phyloP scores from a whole-genome alignment of 2,888 invertebrate species.

The Drosophila diplacantha region DNA sequence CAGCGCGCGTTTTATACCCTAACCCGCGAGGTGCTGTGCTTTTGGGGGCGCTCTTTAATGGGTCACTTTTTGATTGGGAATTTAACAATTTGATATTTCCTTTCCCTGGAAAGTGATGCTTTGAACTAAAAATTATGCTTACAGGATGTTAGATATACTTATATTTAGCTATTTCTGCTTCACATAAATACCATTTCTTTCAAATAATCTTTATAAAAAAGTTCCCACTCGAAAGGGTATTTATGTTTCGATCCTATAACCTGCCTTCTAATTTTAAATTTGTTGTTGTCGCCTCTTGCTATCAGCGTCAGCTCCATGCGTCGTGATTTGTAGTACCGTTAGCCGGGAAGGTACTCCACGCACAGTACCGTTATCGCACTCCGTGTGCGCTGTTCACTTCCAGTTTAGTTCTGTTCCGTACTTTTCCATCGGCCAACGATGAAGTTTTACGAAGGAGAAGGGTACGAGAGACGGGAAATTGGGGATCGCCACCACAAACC shows the following conservation, averaged over 20 bases:
- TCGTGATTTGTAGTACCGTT: conserved; percentile 58
- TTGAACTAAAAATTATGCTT: too few relatives aligned
- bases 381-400: conserved; percentile 33
- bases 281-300: conserved; percentile 18
- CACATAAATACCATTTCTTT: too few relatives aligned
- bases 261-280: not conserved
- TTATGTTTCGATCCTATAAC: not conserved
- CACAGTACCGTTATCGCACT: conserved; percentile 57
- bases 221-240: conserved; percentile 3
- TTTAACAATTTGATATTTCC: not conserved
- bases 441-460: conserved; percentile 25
- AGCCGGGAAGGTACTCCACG: conserved; percentile 52
- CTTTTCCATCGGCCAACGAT: conserved; percentile 34
- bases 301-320: conserved; percentile 53
- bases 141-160: too few relatives aligned
- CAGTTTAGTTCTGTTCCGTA: conserved; percentile 23
- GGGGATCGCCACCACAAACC: conserved; percentile 3
- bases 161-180: too few relatives aligned
- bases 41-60: not conserved
- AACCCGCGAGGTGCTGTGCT: not conserved
- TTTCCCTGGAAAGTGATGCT: not conserved
- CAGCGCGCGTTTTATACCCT: conserved; percentile 37
- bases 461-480: conserved; percentile 7
- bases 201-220: not conserved
- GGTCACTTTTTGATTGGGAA: too few relatives aligned